These are phyloP conservation scores for Schizotus pectinicornis DNA, from an alignment of 2,888 invertebrate genomes.

Conservation along the genomic window DNA sequence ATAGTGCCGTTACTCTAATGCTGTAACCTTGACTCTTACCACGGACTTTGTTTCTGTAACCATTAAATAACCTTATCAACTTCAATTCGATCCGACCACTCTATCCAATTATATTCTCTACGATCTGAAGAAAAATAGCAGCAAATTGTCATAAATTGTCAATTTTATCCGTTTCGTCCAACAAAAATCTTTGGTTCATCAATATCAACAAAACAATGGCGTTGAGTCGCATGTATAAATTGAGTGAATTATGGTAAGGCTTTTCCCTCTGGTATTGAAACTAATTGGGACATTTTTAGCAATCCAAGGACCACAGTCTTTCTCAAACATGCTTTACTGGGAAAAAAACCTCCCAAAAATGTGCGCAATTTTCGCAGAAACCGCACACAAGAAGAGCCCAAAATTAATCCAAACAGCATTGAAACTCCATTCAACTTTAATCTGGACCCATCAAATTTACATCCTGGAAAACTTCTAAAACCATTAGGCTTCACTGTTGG, in stretches of 20 bases:
- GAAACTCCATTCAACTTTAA: conserved; percentile 57
- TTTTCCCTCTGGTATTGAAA: conserved; percentile 9
- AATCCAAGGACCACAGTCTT: conserved; percentile 26
- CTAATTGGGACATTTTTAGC: conserved; percentile 18
- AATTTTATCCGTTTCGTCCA: too few species aligned
- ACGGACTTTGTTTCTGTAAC: too few species aligned
- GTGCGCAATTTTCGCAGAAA: conserved; percentile 40
- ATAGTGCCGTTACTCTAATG: too few species aligned
- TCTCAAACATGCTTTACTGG: background rate
- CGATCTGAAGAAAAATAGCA: too few species aligned
- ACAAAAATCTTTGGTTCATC: conserved; percentile 5
- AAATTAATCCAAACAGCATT: conserved; percentile 46
- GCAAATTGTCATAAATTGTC: too few species aligned
- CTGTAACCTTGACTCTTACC: too few species aligned
- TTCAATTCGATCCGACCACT: too few species aligned
- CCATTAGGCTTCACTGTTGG: conserved; percentile 70
- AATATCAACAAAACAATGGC: conserved; percentile 42
- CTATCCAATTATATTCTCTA: too few species aligned
- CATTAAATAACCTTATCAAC: too few species aligned
- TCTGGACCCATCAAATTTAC: conserved; percentile 59
- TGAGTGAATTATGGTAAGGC: conserved; percentile 45
- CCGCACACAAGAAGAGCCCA: conserved; percentile 37
- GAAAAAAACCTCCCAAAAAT: conserved; percentile 8
- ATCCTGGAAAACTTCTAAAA: conserved; percentile 62
- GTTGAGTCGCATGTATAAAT: conserved; percentile 46